Conservation (phyloP, 1,140 invertebrate genomes). For the Drosophila nikananu region DNA sequence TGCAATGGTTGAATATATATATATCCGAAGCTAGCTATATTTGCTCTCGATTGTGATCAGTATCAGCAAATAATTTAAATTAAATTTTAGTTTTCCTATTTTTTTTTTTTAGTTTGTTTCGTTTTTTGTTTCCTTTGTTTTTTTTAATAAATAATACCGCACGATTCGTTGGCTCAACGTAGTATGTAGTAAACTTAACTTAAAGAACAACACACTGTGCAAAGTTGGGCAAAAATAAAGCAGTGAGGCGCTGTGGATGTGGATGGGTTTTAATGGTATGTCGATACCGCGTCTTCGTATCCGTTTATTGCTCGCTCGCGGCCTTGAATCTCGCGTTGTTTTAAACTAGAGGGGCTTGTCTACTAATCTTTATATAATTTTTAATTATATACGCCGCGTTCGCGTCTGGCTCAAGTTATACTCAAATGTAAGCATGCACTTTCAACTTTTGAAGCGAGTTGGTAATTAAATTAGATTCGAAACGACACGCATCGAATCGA, state of each 20-base stretch:
- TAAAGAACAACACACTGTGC: conserved; percentile 75
- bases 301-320: conserved; percentile 24
- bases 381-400: conserved; percentile 67
- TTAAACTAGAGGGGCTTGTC: conserved; percentile 36
- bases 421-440: conserved; percentile 69
- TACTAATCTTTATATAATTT: conserved; percentile 73
- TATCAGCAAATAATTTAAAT: conserved; percentile 81
- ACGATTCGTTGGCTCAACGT: conserved; percentile 79
- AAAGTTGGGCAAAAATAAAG: conserved; percentile 68
- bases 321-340: conserved; percentile 39
- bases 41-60: conserved; percentile 46
- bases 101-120: conserved; percentile 38
- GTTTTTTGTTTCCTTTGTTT: conserved; percentile 26
- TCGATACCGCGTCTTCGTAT: conserved; percentile 50
- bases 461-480: conserved; percentile 58
- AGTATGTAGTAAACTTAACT: conserved; percentile 69
- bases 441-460: conserved; percentile 75
- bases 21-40: conserved; percentile 59
- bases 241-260: conserved; percentile 44
- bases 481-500: conserved; percentile 31
- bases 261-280: conserved; percentile 49
- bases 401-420: conserved; percentile 63
- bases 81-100: conserved; percentile 42
- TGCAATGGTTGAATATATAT: conserved; percentile 30
- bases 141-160: conserved; percentile 77